These are phyloP conservation scores for Ectemnius continuus DNA, from an alignment of 2,888 invertebrate genomes.

Conservation along the genomic window DNA sequence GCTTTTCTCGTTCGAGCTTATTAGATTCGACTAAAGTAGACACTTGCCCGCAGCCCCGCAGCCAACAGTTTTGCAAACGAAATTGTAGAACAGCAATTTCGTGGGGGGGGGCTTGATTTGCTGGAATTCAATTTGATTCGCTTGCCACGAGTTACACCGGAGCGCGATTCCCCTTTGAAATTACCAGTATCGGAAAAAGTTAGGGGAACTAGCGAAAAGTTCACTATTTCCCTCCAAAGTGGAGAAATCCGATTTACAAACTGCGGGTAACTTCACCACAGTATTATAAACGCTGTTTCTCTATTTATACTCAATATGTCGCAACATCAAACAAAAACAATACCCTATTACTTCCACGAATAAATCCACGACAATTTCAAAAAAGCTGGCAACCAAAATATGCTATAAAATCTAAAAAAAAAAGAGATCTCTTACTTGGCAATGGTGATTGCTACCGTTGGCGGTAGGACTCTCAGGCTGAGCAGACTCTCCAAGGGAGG, in stretches of 20 bases:
- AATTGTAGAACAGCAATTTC: no score
- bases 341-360: no score
- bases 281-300: neutral
- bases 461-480: neutral
- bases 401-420: neutral
- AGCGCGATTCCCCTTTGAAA: no score
- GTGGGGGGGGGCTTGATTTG: no score
- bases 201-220: neutral
- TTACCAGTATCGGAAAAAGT: no score
- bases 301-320: neutral
- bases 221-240: neutral
- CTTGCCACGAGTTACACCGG: no score
- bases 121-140: no score
- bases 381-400: neutral
- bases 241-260: neutral
- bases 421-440: conserved; percentile 25
- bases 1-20: conserved; percentile 4
- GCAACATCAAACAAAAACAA: neutral
- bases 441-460: no score
- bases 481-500: neutral
- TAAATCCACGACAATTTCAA: no score
- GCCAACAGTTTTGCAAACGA: no score
- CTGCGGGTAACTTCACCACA: neutral
- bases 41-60: no score
- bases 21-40: no score